Conservation (phyloP, 2,888 invertebrate species). For the Lobophora halterata region DNA sequence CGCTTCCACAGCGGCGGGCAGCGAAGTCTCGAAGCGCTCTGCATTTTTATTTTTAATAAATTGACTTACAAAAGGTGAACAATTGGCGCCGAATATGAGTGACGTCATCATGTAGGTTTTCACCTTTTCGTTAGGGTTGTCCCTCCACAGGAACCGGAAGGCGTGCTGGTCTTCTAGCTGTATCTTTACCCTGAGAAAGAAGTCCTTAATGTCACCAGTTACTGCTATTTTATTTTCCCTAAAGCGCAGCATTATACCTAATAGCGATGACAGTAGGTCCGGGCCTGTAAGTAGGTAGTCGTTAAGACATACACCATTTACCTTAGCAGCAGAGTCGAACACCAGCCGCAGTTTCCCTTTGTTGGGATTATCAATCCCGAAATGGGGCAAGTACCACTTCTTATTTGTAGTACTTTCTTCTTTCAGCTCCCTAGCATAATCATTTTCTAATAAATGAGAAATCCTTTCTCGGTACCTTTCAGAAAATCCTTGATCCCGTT, state of each 20-base stretch:
- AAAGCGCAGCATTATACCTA: constrained; percentile 26
- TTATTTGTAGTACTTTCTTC: constrained; percentile 1
- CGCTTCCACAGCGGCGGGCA: background rate
- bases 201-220: background rate
- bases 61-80: background rate
- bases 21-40: background rate
- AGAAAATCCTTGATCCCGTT: constrained; percentile 9
- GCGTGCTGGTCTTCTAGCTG: background rate
- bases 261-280: constrained; percentile 24
- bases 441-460: constrained; percentile 28
- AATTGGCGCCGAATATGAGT: background rate
- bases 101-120: background rate
- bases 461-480: constrained; percentile 26
- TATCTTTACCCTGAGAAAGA: background rate
- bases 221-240: background rate
- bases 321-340: constrained; percentile 28
- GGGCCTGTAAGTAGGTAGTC: constrained; percentile 26
- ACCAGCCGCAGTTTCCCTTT: constrained; percentile 30
- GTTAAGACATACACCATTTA: constrained; percentile 21
- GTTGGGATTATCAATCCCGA: constrained; percentile 32
- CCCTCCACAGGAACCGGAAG: too few species aligned
- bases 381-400: constrained; percentile 34
- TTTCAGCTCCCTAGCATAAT: constrained; percentile 22
- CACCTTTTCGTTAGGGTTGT: background rate
- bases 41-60: constrained; percentile 1